A percentile compares a stretch with the other conserved stretches of the same genome.
phyloP scores from a whole-genome alignment of 2,888 invertebrate genomes.

The Digitonthophagus gazella region DNA sequence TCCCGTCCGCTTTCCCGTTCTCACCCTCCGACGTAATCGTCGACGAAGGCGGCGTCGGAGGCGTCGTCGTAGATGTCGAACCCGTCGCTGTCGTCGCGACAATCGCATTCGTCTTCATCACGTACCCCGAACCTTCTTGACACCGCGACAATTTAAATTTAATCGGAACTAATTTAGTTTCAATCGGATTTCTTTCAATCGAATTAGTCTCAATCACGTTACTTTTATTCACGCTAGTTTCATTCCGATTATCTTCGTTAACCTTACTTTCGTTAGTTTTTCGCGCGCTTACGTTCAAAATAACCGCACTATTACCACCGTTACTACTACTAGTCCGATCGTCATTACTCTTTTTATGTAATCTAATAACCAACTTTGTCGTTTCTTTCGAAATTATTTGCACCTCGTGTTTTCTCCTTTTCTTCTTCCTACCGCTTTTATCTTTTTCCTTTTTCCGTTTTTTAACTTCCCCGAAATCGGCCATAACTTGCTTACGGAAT shows the following conservation, averaged over 20 bases:
- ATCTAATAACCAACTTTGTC: constrained; percentile 52
- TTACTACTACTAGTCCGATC: constrained; percentile 39
- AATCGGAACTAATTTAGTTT: constrained; percentile 74
- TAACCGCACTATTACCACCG: constrained; percentile 20
- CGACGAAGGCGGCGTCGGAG: neutral
- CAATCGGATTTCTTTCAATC: constrained; percentile 46
- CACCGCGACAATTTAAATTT: constrained; percentile 81
- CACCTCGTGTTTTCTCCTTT: constrained; percentile 54
- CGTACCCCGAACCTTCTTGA: constrained; percentile 71
- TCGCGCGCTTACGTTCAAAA: constrained; percentile 21
- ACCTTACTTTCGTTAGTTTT: constrained; percentile 27
- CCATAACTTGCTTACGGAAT: constrained; percentile 79
- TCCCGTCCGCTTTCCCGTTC: neutral
- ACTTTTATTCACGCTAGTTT: constrained; percentile 29
- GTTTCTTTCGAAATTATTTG: constrained; percentile 59
- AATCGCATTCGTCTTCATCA: constrained; percentile 53
- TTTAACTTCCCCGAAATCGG: constrained; percentile 73
- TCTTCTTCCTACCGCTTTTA: constrained; percentile 59
- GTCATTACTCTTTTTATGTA: constrained; percentile 34
- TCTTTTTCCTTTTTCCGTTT: constrained; percentile 57
- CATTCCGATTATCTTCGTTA: constrained; percentile 16
- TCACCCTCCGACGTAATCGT: neutral
- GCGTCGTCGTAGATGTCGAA: constrained; percentile 39
- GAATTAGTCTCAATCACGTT: constrained; percentile 19
- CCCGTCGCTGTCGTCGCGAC: constrained; percentile 37